Base-by-base conservation (phyloP, 2,888 invertebrate genomes). In the Nebria salina region DNA sequence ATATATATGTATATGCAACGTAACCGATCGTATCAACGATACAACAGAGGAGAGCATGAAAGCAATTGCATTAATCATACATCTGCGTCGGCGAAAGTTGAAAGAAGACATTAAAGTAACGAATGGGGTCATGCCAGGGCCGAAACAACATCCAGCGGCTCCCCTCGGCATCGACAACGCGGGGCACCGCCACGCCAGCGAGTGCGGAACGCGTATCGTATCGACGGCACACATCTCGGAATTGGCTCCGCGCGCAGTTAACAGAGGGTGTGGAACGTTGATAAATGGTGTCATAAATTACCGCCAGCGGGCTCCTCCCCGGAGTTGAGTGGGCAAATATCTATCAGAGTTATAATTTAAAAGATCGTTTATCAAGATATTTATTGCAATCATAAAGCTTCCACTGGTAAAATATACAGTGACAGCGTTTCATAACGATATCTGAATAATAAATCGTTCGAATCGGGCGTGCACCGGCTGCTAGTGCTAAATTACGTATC, bases 151-250 rank as follows among this genome's bases (percentile, higher is more conserved):
- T 87, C 86, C 34, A 26, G 86, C 86, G 73, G 26, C 34, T 25
- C 54, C 66, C 72, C 20, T 73, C 65, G 41, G 41, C 65, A 34
- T 11, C 65, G 74, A 43, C 81, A n/a, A 34, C 25, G 72, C 26
- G 72, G 34, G 64, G 65, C 79, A 68, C 43, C 25, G 25, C 15
- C 34, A 65, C 25, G 25, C 15, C 34, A 65, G 76, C 41, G 66
- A 20, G 66, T 66, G 66, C 25, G 66, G 15, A n/a, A 25, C 8
- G 66, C n/a, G 8, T 7, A 7, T 15, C 82, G 82, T 88, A 88
- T 88, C 88, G 87, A 87, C 86, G 87, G 89, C 90, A 90, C 90
- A 90, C 90, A 91, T 91, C 91, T 91, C 89, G 89, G 87, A 90
- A 90, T 90, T 90, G 90, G 90, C 89, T 90, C 86, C 54, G 54